A percentile compares a stretch with the other conserved stretches of the same genome.
Conservation (phyloP, 2,797 vertebrate genomes). For the Nyctalus aviator region DNA sequence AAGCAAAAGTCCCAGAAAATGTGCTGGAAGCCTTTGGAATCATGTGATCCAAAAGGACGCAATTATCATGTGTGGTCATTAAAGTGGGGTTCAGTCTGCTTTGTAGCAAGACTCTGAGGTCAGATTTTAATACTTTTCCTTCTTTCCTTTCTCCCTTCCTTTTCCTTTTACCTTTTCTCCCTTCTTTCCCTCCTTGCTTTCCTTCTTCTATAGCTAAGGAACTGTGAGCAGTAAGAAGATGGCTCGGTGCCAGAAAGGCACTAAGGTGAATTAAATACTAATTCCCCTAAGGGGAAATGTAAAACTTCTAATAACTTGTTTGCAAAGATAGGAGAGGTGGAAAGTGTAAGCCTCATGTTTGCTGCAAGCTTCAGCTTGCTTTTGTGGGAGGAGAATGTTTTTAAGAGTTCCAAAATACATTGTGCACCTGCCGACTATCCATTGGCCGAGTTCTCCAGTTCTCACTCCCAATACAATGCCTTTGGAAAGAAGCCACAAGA, state of each 20-base stretch:
- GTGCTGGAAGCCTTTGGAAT: not conserved
- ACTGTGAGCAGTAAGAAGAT: not conserved
- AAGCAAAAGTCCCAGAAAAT: not conserved
- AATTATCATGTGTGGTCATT: not conserved
- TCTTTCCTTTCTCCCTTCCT: too few relatives aligned
- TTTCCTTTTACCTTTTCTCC: accelerated
- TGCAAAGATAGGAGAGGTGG: conserved; percentile 56
- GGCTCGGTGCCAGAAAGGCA: conserved; percentile 45
- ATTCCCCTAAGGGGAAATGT: conserved; percentile 67
- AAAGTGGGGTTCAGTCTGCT: not conserved
- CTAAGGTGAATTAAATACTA: conserved; percentile 64
- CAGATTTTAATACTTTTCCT: not conserved
- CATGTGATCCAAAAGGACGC: not conserved
- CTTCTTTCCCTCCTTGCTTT: not conserved
- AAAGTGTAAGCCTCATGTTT: not conserved
- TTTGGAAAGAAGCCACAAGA: not conserved
- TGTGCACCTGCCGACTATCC: conserved; percentile 39
- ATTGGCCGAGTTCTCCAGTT: not conserved
- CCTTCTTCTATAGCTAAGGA: not conserved
- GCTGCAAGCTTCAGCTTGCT: conserved; percentile 63
- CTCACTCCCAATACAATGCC: not conserved
- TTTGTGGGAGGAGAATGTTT: not conserved
- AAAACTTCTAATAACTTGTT: conserved; percentile 78
- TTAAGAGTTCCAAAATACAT: not conserved
- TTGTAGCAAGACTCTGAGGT: not conserved